These are phyloP conservation scores for Lasioglossum leucozonium DNA, from an alignment of 2,888 invertebrate species.

Conservation along the genomic window DNA sequence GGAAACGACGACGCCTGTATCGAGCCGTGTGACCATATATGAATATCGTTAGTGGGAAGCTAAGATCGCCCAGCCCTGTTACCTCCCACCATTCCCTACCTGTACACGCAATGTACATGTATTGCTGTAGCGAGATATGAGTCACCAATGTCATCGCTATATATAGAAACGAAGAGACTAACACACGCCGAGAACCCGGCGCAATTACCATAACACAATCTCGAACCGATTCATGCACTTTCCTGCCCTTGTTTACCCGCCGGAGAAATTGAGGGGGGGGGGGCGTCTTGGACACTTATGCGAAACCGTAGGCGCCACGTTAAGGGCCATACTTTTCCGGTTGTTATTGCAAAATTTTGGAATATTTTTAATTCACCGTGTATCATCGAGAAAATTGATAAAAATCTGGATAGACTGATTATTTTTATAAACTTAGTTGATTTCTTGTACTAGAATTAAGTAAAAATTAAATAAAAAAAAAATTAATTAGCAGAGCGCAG, in stretches of 20 bases:
- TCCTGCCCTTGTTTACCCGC: neutral
- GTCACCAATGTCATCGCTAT: conserved; percentile 83
- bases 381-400: too few species aligned
- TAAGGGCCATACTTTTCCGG: neutral
- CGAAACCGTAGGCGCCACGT: too few species aligned
- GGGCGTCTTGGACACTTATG: neutral
- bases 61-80: conserved; percentile 75
- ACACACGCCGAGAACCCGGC: conserved; percentile 66
- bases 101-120: conserved; percentile 64
- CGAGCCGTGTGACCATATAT: conserved; percentile 81
- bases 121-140: conserved; percentile 74
- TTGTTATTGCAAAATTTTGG: neutral
- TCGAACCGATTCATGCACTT: conserved; percentile 40
- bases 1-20: conserved; percentile 72
- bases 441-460: too few species aligned
- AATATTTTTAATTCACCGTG: too few species aligned
- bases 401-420: too few species aligned
- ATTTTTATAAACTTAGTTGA: too few species aligned
- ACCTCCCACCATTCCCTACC: conserved; percentile 63
- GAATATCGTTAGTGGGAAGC: conserved; percentile 79
- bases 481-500: neutral
- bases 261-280: neutral
- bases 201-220: conserved; percentile 74
- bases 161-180: conserved; percentile 80
- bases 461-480: too few species aligned